These are phyloP conservation scores for Drepanosiphum platanoidis DNA, from an alignment of 2,888 invertebrate genomes.

Conservation along the genomic window DNA sequence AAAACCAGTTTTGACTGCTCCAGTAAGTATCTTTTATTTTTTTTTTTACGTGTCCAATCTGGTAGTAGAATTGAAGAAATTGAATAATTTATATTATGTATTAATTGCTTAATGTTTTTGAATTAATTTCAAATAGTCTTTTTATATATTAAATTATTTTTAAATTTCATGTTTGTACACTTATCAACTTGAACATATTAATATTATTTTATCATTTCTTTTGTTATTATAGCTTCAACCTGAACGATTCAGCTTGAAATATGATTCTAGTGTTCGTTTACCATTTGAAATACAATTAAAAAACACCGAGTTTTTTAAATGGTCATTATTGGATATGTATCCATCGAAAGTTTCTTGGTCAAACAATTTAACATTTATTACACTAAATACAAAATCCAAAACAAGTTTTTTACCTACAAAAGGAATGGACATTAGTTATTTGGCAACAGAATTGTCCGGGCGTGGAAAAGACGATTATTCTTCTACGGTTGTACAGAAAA, in stretches of 20 bases:
- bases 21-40: conserved; percentile 29
- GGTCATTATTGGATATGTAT: conserved; percentile 20
- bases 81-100: too few relatives aligned
- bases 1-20: conserved; percentile 39
- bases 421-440: conserved; percentile 33
- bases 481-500: conserved; percentile 51
- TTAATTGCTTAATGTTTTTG: too few relatives aligned
- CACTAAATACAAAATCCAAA: conserved; percentile 49
- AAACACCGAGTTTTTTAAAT: conserved; percentile 5
- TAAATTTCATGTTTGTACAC: too few relatives aligned
- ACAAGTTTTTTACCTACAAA: conserved; percentile 16
- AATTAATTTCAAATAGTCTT: too few relatives aligned
- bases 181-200: too few relatives aligned
- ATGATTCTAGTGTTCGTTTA: conserved; percentile 35
- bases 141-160: too few relatives aligned
- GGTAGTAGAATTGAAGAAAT: too few relatives aligned
- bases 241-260: conserved; percentile 35
- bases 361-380: conserved; percentile 55
- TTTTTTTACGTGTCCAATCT: too few relatives aligned
- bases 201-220: not conserved
- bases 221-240: conserved; percentile 45
- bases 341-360: conserved; percentile 60
- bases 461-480: conserved; percentile 60
- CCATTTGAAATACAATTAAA: conserved; percentile 50
- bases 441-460: conserved; percentile 58